Evolutionary conservation across 2,797 vertebrate species (phyloP).

Genomic region (Odontamblyopus rebecca): DNA sequence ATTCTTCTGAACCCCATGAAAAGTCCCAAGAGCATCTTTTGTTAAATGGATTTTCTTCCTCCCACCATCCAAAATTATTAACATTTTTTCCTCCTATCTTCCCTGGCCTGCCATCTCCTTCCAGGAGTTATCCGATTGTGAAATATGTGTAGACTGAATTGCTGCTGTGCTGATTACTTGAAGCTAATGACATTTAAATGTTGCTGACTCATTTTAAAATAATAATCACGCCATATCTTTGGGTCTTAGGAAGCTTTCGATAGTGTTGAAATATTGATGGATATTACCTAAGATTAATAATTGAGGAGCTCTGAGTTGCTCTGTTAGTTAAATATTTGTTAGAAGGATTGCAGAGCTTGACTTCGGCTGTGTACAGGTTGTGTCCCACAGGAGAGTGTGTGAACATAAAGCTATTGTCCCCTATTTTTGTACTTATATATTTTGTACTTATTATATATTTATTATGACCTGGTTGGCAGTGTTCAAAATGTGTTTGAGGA

Average conservation of each 20-base stretch:
- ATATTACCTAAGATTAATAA: conserved; percentile 24
- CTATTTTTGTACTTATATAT: not conserved
- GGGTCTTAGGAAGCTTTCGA: conserved; percentile 1
- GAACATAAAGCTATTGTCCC: not conserved
- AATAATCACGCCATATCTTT: conserved; percentile 4
- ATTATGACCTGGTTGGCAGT: conserved; percentile 13
- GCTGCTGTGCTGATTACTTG: not conserved
- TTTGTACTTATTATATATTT: conserved; percentile 10
- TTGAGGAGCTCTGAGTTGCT: conserved; percentile 7
- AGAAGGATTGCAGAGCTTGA: conserved; percentile 7
- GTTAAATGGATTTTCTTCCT: not conserved
- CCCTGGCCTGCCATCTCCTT: conserved; percentile 2
- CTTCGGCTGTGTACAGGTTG: conserved; percentile 11
- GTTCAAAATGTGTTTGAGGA: conserved; percentile 2
- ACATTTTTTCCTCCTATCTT: conserved; percentile 9
- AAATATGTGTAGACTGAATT: conserved; percentile 4
- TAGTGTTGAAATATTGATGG: conserved; percentile 33
- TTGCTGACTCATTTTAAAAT: conserved; percentile 5
- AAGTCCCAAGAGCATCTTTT: not conserved
- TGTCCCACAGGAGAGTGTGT: conserved; percentile 7
- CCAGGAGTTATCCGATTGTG: not conserved
- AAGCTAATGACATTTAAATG: conserved; percentile 4
- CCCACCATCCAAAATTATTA: not conserved
- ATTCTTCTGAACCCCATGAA: not conserved
- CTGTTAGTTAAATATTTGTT: conserved; percentile 28